Evolutionary conservation across 2,113 vertebrate species (phyloP).

Genomic region (Papio anubis): DNA sequence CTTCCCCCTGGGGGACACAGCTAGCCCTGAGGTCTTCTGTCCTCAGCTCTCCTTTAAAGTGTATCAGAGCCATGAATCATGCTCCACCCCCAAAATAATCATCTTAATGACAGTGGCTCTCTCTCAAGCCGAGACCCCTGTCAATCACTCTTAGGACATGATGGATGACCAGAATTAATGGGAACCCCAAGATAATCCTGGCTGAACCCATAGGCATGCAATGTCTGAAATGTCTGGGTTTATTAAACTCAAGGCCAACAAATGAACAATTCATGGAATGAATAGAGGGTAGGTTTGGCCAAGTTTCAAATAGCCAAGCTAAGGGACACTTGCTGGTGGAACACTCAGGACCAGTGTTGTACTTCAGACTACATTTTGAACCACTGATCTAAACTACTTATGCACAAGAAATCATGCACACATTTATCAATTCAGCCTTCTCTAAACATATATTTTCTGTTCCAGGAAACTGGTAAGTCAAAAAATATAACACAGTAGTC

Average conservation of each 20-base stretch:
- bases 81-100: background rate
- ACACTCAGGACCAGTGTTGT: background rate
- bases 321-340: background rate
- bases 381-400: background rate
- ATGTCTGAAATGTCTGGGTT: background rate
- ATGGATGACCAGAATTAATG: background rate
- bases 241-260: background rate
- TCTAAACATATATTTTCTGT: background rate
- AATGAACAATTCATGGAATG: background rate
- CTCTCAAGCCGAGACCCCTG: background rate
- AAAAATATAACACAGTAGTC: background rate
- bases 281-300: background rate
- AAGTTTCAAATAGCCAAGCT: background rate
- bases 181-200: background rate
- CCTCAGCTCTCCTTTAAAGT: background rate
- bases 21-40: background rate
- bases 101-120: background rate
- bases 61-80: background rate
- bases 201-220: background rate
- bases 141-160: background rate
- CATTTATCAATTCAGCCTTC: background rate
- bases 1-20: background rate
- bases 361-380: background rate
- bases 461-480: background rate
- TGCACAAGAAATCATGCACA: background rate